phyloP scores from a whole-genome alignment of 2,888 invertebrate genomes.

The Dicranocentrus wangi region DNA sequence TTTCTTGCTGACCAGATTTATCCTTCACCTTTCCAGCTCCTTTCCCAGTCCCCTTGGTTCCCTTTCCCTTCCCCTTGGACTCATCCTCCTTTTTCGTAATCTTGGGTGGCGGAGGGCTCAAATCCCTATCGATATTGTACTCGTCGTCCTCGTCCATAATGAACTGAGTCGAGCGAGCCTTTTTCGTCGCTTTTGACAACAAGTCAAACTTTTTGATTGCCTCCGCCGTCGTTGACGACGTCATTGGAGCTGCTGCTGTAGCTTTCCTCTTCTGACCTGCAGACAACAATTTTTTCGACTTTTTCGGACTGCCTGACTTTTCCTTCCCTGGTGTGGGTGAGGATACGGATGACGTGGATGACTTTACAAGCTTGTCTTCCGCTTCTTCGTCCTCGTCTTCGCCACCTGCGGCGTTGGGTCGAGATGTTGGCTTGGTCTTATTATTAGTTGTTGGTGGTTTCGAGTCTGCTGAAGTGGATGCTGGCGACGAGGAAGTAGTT shows the following conservation, averaged over 20 bases:
- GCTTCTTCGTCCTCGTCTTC: slow-evolving; percentile 31
- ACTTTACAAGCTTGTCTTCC: background rate
- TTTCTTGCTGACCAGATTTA: slow-evolving; percentile 15
- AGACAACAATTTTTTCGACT: slow-evolving; percentile 14
- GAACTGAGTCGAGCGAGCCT: slow-evolving; percentile 50
- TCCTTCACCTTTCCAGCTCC: slow-evolving; percentile 35
- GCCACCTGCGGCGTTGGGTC: slow-evolving; percentile 1
- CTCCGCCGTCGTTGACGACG: background rate
- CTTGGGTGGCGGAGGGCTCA: slow-evolving; percentile 55
- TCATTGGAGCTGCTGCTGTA: slow-evolving; percentile 6
- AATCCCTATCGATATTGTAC: slow-evolving; percentile 57
- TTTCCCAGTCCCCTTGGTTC: slow-evolving; percentile 20
- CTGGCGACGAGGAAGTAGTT: slow-evolving; percentile 25
- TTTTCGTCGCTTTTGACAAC: slow-evolving; percentile 30
- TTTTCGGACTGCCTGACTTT: background rate
- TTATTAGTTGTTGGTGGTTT: slow-evolving; percentile 1
- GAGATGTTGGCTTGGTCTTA: background rate
- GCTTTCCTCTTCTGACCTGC: slow-evolving; percentile 44
- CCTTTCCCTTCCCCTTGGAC: slow-evolving; percentile 24
- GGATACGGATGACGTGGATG: background rate
- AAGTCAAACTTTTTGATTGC: slow-evolving; percentile 43
- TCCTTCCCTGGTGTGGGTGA: background rate
- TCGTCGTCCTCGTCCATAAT: slow-evolving; percentile 62
- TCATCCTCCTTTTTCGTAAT: slow-evolving; percentile 18
- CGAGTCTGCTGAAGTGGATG: slow-evolving; percentile 19